phyloP scores from a whole-genome alignment of 2,113 vertebrate species.

The Pomatorhinus ruficollis region DNA sequence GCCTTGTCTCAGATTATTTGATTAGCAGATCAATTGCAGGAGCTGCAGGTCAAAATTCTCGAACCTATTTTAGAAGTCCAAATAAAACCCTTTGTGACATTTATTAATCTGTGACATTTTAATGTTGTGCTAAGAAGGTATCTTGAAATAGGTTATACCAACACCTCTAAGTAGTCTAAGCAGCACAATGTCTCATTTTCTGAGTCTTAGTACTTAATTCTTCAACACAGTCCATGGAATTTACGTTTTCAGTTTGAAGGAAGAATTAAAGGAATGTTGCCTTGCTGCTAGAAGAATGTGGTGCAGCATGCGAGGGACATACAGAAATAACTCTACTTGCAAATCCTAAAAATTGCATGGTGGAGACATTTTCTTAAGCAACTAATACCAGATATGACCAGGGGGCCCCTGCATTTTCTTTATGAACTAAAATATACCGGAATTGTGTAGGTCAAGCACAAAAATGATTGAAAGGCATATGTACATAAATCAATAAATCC shows the following conservation, averaged over 20 bases:
- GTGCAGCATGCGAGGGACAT: neutral
- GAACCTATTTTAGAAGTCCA: neutral
- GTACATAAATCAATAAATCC: slow-evolving; percentile 19
- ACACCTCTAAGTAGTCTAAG: neutral
- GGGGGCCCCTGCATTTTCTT: neutral
- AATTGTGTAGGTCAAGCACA: neutral
- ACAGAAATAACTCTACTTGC: neutral
- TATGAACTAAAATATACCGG: neutral
- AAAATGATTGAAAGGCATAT: neutral
- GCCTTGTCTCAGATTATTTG: neutral
- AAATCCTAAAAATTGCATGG: neutral
- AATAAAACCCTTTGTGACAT: neutral
- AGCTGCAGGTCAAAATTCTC: neutral
- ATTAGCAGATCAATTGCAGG: neutral
- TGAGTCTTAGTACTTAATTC: neutral
- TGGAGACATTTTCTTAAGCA: neutral
- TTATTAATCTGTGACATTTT: neutral
- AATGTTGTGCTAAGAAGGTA: neutral
- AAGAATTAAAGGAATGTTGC: neutral
- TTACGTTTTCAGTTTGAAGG: neutral
- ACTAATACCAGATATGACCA: neutral
- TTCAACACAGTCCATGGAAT: neutral
- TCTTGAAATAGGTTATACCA: neutral
- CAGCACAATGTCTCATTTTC: neutral
- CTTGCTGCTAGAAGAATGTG: neutral